Evolutionary conservation across 2,888 invertebrate species (phyloP).

Genomic region (Pelosia muscerda): DNA sequence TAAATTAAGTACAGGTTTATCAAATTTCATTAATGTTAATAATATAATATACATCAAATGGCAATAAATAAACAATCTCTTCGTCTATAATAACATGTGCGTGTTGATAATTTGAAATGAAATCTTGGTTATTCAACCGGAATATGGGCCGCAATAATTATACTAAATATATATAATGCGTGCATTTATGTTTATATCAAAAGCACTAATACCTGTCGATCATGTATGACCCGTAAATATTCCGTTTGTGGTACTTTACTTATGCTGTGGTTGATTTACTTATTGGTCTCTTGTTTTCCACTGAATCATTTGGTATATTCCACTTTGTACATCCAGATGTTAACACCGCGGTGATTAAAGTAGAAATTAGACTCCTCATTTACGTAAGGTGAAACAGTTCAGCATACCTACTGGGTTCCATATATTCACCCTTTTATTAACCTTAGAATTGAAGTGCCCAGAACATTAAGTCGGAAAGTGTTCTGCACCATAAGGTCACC

Average conservation of each 20-base stretch:
- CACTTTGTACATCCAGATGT: no score
- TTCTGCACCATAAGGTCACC: no score
- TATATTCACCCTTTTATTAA: no score
- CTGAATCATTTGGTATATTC: no score
- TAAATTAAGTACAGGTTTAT: neutral
- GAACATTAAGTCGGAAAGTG: no score
- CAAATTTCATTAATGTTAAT: neutral
- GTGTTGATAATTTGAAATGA: slow-evolving; percentile 37
- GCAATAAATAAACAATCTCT: slow-evolving; percentile 16
- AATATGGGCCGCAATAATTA: slow-evolving; percentile 13
- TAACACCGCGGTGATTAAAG: no score
- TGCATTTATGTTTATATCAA: slow-evolving; percentile 10
- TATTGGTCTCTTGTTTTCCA: no score
- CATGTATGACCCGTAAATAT: neutral
- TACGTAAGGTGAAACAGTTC: no score
- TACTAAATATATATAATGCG: slow-evolving; percentile 20
- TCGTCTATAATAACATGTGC: slow-evolving; percentile 22
- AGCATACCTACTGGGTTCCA: no score
- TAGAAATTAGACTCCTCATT: no score
- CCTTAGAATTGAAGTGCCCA: no score
- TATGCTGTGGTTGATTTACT: no score
- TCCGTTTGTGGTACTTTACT: neutral
- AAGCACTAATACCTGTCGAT: slow-evolving; percentile 12
- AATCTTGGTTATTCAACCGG: slow-evolving; percentile 28
- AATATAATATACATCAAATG: slow-evolving; percentile 7